Conservation (phyloP, 2,113 vertebrate genomes). For the Gallinago undulata region DNA sequence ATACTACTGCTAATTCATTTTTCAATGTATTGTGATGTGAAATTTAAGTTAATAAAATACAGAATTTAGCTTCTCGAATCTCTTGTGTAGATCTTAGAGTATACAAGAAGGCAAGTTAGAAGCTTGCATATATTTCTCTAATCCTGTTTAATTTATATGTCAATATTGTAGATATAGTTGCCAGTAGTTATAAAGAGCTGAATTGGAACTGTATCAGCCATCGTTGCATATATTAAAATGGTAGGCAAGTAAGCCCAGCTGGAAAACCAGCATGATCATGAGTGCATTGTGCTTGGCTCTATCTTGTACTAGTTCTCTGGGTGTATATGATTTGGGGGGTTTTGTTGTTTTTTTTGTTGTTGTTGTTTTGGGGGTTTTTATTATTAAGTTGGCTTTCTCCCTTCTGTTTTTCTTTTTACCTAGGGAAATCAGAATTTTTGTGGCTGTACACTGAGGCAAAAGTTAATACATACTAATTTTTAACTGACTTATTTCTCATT, state of each 20-base stretch:
- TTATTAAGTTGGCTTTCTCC: neutral
- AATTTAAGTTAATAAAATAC: neutral
- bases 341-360: neutral
- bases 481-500: neutral
- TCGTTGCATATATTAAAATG: neutral
- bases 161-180: neutral
- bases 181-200: neutral
- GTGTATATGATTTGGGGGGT: neutral
- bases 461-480: neutral
- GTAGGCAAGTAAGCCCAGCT: neutral
- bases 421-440: neutral
- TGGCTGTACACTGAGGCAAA: neutral
- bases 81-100: neutral
- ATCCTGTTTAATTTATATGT: neutral
- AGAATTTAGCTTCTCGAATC: neutral
- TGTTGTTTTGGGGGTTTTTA: neutral
- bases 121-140: neutral
- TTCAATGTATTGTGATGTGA: neutral
- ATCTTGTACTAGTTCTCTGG: neutral
- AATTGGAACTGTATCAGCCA: neutral
- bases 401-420: neutral
- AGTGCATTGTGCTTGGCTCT: neutral
- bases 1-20: neutral
- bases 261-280: neutral
- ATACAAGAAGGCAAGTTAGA: neutral